Evolutionary conservation across 2,113 vertebrate species (phyloP), one percentile per base, ranked within the genome.

Genomic region (Excalfactoria chinensis): DNA sequence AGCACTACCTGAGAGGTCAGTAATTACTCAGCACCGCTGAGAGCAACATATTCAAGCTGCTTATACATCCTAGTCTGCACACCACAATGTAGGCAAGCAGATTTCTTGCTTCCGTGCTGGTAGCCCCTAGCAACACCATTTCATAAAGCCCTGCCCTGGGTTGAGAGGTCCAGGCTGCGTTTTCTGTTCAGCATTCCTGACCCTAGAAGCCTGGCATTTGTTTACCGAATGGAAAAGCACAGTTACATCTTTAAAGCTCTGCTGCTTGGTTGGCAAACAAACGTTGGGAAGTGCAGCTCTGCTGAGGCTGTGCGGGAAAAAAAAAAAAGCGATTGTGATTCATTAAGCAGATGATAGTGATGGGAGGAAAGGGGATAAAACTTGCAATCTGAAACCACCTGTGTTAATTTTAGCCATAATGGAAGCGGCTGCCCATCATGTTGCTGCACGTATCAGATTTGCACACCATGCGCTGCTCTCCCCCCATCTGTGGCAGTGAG

Each of bases 301-400:
- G 93, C 95, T 88, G 91, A 96, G 95, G 82, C 53, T 84, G 87
- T 93, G 88, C 89, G n/a, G n/a, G n/a, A n/a, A n/a, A 37, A 84
- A 71, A 93, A 96, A 78, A 82, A 95, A 96, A 88, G 89, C 75
- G 77, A 93, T 95, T 96, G 95, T 91, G 95, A 91, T 95, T 96
- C 96, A 95, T 95, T 95, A 95, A 93, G 93, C 85, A 88, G 89
- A 95, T 93, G 95, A 96, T 91, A 96, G 93, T 89, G 84, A 93
- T 13, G 66, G 93, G 83, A 96, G 94, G 80, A 86, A 72, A 84
- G 88, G 93, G 94, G 94, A 93, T 94, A 89, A 91, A 95, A 89
- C 66, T 88, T 9, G 69, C 90, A 95, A 96, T 90, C 72, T 88
- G 93, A 96, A 96, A 95, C 95, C 89, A 89, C 95, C 94, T 95